These are phyloP conservation scores for Huso huso DNA, from an alignment of 2,797 vertebrate genomes.

Conservation along the genomic window DNA sequence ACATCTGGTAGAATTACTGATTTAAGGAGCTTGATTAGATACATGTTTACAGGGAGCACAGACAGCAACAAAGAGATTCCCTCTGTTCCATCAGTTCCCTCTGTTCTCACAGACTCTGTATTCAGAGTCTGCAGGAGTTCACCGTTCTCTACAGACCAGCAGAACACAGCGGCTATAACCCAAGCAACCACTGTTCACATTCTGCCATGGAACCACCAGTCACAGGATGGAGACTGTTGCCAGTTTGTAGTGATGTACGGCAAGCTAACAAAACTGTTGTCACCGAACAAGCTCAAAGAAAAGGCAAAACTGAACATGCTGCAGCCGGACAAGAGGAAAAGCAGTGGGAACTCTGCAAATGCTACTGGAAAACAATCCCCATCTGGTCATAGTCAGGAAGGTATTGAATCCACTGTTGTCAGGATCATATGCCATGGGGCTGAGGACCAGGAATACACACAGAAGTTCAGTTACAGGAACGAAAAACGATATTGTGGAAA, in stretches of 20 bases:
- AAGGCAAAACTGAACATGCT: slow-evolving; percentile 52
- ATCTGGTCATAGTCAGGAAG: slow-evolving; percentile 27
- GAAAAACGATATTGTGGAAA: slow-evolving; percentile 67
- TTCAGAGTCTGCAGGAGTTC: slow-evolving; percentile 75
- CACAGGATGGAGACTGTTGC: slow-evolving; percentile 39
- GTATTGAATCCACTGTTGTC: slow-evolving; percentile 50
- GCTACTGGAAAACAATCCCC: slow-evolving; percentile 19
- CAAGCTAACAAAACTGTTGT: slow-evolving; percentile 66
- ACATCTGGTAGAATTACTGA: slow-evolving; percentile 43
- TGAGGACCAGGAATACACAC: slow-evolving; percentile 55
- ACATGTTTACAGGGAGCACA: slow-evolving; percentile 41
- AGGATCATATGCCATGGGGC: slow-evolving; percentile 73
- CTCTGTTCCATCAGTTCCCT: slow-evolving; percentile 47
- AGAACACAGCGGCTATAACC: slow-evolving; percentile 21
- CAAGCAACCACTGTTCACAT: slow-evolving; percentile 61
- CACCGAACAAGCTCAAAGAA: slow-evolving; percentile 67
- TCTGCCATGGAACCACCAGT: slow-evolving; percentile 66
- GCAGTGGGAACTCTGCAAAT: slow-evolving; percentile 13
- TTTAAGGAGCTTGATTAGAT: slow-evolving; percentile 49
- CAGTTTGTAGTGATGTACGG: slow-evolving; percentile 70
- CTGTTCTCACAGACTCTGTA: slow-evolving; percentile 63
- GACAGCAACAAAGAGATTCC: slow-evolving; percentile 34
- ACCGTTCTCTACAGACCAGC: slow-evolving; percentile 50
- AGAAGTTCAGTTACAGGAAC: slow-evolving; percentile 41
- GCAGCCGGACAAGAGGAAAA: slow-evolving; percentile 42